A percentile compares a stretch with the other conserved stretches of the same genome.
These are phyloP conservation scores for Chiroxiphia lanceolata DNA, from an alignment of 2,797 vertebrate genomes.

Conservation along the genomic window DNA sequence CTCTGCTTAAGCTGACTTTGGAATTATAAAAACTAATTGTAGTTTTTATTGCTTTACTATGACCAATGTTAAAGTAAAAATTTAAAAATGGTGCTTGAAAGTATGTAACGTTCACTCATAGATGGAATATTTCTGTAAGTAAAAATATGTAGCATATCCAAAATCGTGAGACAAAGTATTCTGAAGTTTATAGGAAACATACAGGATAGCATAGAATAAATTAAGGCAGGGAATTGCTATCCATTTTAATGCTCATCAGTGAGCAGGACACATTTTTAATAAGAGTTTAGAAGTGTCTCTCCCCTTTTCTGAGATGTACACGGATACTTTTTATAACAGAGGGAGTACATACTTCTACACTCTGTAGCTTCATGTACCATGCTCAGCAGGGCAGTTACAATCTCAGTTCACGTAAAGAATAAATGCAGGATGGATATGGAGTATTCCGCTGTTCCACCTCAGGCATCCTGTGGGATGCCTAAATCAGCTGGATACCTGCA, in stretches of 20 bases:
- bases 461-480: background rate
- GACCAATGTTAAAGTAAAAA: background rate
- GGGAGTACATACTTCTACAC: background rate
- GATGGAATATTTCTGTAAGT: background rate
- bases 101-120: background rate
- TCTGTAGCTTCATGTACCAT: background rate
- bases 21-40: background rate
- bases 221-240: background rate
- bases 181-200: background rate
- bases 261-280: background rate
- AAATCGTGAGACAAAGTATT: background rate
- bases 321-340: too few species aligned
- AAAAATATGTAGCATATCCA: background rate
- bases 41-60: background rate
- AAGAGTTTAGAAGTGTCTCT: background rate
- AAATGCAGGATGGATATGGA: background rate
- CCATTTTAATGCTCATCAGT: background rate
- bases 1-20: background rate
- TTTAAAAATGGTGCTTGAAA: background rate
- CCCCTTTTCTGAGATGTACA: background rate
- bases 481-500: background rate
- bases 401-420: background rate
- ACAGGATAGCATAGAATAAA: background rate
- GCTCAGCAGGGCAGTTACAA: background rate
- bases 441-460: background rate